Percentiles rank a stretch among this genome's conserved stretches.
phyloP scores from a whole-genome alignment of 2,113 vertebrate genomes.

The Laticauda colubrina region DNA sequence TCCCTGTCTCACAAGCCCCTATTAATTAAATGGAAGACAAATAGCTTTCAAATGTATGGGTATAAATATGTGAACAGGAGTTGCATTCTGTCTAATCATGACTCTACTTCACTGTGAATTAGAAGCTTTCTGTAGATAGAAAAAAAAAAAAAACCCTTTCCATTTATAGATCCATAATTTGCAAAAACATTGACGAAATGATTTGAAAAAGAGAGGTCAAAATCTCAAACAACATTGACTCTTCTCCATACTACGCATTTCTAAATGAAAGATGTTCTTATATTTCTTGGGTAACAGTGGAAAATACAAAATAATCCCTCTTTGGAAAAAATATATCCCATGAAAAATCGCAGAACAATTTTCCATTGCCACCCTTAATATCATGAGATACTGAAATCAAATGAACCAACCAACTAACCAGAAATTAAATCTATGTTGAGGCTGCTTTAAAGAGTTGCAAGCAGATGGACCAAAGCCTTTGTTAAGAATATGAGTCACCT shows the following conservation, averaged over 20 bases:
- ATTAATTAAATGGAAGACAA: neutral
- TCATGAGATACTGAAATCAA: neutral
- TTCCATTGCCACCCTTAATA: neutral
- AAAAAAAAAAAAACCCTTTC: neutral
- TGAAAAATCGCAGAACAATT: neutral
- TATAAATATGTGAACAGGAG: neutral
- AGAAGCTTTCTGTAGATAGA: neutral
- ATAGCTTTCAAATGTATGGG: neutral
- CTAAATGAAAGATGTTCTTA: neutral
- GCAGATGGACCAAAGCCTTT: neutral
- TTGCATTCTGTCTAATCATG: neutral
- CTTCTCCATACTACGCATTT: neutral
- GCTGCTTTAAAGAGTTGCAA: neutral
- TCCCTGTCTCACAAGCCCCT: neutral
- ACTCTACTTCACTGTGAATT: neutral
- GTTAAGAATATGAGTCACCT: too few species aligned
- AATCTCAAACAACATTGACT: neutral
- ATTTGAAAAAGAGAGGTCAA: neutral
- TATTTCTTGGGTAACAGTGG: neutral
- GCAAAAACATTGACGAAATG: neutral
- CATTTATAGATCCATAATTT: neutral
- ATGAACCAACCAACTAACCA: neutral
- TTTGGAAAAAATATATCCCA: neutral
- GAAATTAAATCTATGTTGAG: neutral
- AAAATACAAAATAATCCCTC: neutral